Percentiles rank a stretch among this genome's conserved stretches.
phyloP scores from a whole-genome alignment of 2,888 invertebrate species.

The Alviniconcha strummeri region DNA sequence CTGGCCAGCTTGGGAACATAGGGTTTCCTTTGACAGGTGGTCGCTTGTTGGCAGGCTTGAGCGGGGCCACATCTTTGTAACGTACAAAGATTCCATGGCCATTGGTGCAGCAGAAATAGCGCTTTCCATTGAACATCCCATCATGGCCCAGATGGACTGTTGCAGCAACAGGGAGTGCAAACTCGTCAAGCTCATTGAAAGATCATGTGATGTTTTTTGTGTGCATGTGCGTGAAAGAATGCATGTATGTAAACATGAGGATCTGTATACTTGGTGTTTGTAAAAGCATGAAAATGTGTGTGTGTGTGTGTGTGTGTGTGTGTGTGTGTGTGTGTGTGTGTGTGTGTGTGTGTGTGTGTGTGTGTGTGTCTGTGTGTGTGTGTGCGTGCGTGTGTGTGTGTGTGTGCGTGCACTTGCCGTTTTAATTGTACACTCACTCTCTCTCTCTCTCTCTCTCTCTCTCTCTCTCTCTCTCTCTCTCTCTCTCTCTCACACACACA shows the following conservation, averaged over 20 bases:
- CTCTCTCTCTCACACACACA: too few relatives aligned
- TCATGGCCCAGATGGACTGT: conserved; percentile 68
- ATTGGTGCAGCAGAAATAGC: conserved; percentile 67
- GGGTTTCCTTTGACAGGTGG: conserved; percentile 63
- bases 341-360: neutral
- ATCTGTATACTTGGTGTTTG: neutral
- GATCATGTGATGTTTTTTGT: neutral
- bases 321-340: neutral
- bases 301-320: neutral
- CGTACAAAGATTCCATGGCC: conserved; percentile 69
- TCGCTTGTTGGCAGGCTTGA: conserved; percentile 50
- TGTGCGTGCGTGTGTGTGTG: neutral
- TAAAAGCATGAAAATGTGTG: neutral
- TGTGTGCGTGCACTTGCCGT: neutral
- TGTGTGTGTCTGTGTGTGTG: neutral
- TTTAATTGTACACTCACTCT: too few relatives aligned
- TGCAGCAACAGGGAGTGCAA: conserved; percentile 1
- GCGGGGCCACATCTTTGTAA: conserved; percentile 57
- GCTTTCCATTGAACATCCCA: conserved; percentile 67
- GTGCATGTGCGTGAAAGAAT: neutral
- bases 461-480: too few relatives aligned
- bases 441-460: too few relatives aligned
- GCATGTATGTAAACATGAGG: neutral
- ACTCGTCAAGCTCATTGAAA: too few relatives aligned
- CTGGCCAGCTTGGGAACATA: conserved; percentile 70